Percentiles rank a stretch among this genome's conserved stretches.
These are phyloP conservation scores for Lepidurus couesii DNA, from an alignment of 1,140 invertebrate genomes.

Conservation along the genomic window DNA sequence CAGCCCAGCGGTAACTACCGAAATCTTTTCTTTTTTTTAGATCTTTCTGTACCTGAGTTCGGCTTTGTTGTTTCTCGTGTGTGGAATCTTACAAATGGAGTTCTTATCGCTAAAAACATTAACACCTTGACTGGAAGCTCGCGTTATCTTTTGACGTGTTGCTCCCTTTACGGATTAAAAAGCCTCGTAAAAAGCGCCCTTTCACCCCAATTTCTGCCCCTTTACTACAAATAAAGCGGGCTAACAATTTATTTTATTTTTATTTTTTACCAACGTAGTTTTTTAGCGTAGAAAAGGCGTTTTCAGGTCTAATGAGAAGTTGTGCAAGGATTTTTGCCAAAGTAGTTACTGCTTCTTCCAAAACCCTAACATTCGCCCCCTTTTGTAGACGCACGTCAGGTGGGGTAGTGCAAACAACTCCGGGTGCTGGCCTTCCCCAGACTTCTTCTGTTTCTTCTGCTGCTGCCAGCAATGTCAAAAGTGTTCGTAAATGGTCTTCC, in stretches of 20 bases:
- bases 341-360: background rate
- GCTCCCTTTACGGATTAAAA: too few species aligned
- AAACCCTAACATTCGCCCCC: background rate
- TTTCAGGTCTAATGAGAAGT: background rate
- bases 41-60: background rate
- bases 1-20: constrained; percentile 56
- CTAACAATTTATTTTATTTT: too few species aligned
- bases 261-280: too few species aligned
- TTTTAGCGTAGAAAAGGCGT: too few species aligned
- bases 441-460: constrained; percentile 30
- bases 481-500: constrained; percentile 39
- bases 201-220: too few species aligned
- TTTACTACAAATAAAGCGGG: too few species aligned
- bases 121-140: background rate
- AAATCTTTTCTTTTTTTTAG: constrained; percentile 8
- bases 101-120: too few species aligned
- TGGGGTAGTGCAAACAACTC: background rate
- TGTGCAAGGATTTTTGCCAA: background rate
- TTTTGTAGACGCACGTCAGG: constrained; percentile 26
- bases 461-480: constrained; percentile 25
- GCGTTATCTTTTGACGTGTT: too few species aligned
- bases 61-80: background rate
- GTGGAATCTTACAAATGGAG: background rate
- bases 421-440: constrained; percentile 21
- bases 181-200: too few species aligned